These are phyloP conservation scores for Hoplodrina blanda DNA, from an alignment of 2,888 invertebrate genomes.

Conservation along the genomic window DNA sequence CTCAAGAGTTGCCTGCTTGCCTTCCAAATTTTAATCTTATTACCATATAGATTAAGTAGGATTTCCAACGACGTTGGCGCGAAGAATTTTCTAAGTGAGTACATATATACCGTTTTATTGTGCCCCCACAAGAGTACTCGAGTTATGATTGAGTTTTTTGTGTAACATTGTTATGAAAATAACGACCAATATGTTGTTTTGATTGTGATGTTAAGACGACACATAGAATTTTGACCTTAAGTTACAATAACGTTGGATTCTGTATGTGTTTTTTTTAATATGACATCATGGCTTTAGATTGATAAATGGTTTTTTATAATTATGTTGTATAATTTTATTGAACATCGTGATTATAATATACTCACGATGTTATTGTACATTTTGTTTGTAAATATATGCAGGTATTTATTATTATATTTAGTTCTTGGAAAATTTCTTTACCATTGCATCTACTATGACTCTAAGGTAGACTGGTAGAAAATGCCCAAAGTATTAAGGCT, in stretches of 20 bases:
- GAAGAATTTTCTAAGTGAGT: conserved; percentile 57
- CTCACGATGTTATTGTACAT: too few species aligned
- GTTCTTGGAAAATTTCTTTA: too few species aligned
- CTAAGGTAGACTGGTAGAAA: too few species aligned
- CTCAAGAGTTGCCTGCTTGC: conserved; percentile 50
- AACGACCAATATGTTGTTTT: conserved; percentile 60
- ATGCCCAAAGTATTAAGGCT: too few species aligned
- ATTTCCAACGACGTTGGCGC: conserved; percentile 40
- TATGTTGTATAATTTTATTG: too few species aligned
- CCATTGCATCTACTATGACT: too few species aligned
- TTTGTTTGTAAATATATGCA: too few species aligned
- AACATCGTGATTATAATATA: too few species aligned
- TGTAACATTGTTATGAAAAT: conserved; percentile 57
- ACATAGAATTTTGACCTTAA: conserved; percentile 31
- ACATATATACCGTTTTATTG: conserved; percentile 62
- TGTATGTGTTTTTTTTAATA: conserved; percentile 14
- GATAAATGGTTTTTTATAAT: too few species aligned
- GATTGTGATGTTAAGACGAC: conserved; percentile 41
- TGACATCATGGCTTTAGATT: neutral
- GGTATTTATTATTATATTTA: too few species aligned
- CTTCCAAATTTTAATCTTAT: conserved; percentile 63
- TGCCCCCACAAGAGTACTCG: conserved; percentile 57
- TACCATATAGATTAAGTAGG: conserved; percentile 59
- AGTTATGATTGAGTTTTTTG: conserved; percentile 68
- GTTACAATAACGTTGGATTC: conserved; percentile 23